Evolutionary conservation across 2,113 vertebrate genomes (phyloP).

Genomic region (Alligator sinensis): DNA sequence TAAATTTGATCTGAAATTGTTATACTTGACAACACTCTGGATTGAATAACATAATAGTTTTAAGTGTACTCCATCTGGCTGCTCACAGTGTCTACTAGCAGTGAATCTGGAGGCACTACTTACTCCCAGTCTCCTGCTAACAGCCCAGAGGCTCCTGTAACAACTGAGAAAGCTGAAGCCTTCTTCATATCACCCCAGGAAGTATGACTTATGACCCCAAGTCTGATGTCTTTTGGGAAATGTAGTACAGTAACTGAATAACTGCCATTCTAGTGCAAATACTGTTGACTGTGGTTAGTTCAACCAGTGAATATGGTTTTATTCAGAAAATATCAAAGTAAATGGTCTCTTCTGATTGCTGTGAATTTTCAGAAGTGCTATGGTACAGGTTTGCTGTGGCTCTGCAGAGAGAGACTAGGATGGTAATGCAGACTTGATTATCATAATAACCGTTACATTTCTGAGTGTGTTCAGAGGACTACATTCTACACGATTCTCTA

Average conservation of each 20-base stretch:
- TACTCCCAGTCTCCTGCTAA: fast-evolving
- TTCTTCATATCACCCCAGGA: fast-evolving
- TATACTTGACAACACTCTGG: background rate
- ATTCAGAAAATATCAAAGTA: conserved; percentile 18
- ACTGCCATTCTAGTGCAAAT: background rate
- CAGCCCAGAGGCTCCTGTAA: background rate
- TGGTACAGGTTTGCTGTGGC: conserved; percentile 23
- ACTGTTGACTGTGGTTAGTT: background rate
- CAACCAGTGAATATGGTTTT: background rate
- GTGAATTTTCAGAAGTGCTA: conserved; percentile 35
- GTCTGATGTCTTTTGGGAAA: background rate
- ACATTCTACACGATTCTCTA: too few relatives aligned
- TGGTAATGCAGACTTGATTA: conserved; percentile 39
- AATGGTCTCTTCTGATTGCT: conserved; percentile 33
- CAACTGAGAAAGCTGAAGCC: background rate
- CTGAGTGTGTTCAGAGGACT: fast-evolving
- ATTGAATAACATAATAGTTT: background rate
- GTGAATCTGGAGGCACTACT: background rate
- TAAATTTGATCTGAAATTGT: background rate
- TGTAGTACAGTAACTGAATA: background rate
- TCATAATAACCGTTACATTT: conserved; percentile 6
- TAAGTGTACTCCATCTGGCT: background rate
- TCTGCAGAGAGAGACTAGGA: conserved; percentile 43
- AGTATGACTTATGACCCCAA: background rate
- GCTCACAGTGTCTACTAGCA: background rate